These are phyloP conservation scores for Motacilla tschutschensis DNA, from an alignment of 2,113 vertebrate genomes.

Conservation along the genomic window DNA sequence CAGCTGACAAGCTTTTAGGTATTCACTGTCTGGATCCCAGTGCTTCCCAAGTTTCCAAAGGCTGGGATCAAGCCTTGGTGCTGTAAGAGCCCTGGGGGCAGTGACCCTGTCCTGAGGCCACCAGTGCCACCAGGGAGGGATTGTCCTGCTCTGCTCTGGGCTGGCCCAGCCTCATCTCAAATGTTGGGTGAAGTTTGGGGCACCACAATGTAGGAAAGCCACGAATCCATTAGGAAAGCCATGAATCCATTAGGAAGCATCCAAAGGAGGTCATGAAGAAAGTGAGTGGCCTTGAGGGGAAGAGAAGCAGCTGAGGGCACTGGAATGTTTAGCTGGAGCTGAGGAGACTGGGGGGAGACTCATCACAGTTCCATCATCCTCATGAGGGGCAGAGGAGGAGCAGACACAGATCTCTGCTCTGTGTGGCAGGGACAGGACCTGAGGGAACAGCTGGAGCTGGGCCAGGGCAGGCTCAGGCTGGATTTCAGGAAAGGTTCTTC, in stretches of 20 bases:
- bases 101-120: neutral
- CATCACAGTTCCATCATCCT: rapidly evolving
- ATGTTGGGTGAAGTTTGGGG: neutral
- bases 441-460: rapidly evolving
- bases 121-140: neutral
- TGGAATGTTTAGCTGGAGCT: neutral
- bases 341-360: neutral
- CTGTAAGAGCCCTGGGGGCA: neutral
- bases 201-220: neutral
- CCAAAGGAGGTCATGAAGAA: neutral
- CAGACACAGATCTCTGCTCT: neutral
- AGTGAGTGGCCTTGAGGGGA: neutral
- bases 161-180: neutral
- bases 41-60: neutral
- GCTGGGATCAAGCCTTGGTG: neutral
- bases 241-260: neutral
- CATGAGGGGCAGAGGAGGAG: neutral
- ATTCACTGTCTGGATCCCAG: neutral
- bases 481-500: rapidly evolving
- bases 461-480: rapidly evolving
- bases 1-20: neutral
- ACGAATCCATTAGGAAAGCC: neutral
- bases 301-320: neutral
- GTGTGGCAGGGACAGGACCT: neutral
- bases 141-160: neutral